Evolutionary conservation across 2,113 vertebrate genomes (phyloP).

Genomic region (Cebus imitator): DNA sequence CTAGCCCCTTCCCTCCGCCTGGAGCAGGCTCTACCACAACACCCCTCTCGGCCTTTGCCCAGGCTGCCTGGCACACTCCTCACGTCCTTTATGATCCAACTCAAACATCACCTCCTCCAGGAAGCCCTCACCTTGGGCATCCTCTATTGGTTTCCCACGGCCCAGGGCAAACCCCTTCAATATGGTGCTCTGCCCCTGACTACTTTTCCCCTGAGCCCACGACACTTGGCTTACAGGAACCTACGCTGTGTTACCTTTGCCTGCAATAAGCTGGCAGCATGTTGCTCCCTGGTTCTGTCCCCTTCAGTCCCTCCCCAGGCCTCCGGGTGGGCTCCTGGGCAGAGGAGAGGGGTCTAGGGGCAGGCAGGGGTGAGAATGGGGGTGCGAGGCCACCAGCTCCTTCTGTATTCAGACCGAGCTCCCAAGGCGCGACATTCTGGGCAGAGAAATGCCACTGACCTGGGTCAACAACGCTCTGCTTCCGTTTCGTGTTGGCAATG

Average conservation of each 20-base stretch:
- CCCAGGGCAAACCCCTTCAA: neutral
- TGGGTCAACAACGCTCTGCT: slow-evolving; percentile 88
- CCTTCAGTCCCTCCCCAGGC: neutral
- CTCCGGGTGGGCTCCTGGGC: neutral
- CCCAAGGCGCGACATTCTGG: accelerated
- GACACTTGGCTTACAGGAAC: neutral
- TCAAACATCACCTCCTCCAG: neutral
- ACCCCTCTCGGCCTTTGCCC: neutral
- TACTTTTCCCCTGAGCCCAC: accelerated
- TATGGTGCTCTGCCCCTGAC: accelerated
- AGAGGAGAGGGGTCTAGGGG: neutral
- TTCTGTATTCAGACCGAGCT: neutral
- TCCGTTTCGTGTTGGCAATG: slow-evolving; percentile 89
- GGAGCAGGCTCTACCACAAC: accelerated
- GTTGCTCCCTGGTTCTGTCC: neutral
- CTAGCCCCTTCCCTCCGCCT: neutral
- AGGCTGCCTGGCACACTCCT: neutral
- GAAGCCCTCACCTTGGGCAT: neutral
- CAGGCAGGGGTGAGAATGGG: neutral
- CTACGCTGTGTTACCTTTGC: neutral
- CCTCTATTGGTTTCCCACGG: neutral
- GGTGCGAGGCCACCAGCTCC: neutral
- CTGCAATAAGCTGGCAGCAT: accelerated
- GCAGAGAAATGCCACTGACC: slow-evolving; percentile 81
- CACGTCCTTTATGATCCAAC: neutral